Conservation (phyloP, 2,888 invertebrate genomes). For the Tachina grossa region DNA sequence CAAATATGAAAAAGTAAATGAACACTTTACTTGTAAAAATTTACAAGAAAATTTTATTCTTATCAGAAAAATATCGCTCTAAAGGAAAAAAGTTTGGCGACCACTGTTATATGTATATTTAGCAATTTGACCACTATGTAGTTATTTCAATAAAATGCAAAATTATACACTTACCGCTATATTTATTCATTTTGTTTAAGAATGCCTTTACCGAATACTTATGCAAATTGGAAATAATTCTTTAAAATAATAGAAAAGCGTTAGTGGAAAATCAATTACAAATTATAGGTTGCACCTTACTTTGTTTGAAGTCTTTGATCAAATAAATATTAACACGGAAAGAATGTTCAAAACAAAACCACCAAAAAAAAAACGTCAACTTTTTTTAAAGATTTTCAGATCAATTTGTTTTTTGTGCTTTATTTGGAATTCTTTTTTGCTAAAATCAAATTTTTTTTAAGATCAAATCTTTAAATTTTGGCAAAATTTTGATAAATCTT, state of each 20-base stretch:
- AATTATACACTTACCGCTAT: slow-evolving; percentile 37
- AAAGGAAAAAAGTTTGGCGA: too few relatives aligned
- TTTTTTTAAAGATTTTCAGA: neutral
- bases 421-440: slow-evolving; percentile 20
- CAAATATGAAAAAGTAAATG: too few relatives aligned
- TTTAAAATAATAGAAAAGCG: neutral
- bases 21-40: too few relatives aligned
- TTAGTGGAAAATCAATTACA: neutral
- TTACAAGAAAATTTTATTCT: too few relatives aligned
- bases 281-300: neutral
- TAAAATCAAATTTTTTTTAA: slow-evolving; percentile 25
- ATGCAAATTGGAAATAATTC: neutral
- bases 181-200: slow-evolving; percentile 43
- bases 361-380: slow-evolving; percentile 67
- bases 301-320: slow-evolving; percentile 13
- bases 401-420: too few relatives aligned
- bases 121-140: too few relatives aligned
- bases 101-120: too few relatives aligned
- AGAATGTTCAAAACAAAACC: slow-evolving; percentile 72
- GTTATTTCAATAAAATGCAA: neutral
- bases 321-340: slow-evolving; percentile 21
- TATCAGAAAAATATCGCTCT: too few relatives aligned
- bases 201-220: neutral
- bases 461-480: slow-evolving; percentile 63
- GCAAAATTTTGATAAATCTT: slow-evolving; percentile 71